Percentiles rank a stretch among this genome's conserved stretches.
These are phyloP conservation scores for Phenganax stokvisi DNA, from an alignment of 92 coral and sea anemone species.

Conservation along the genomic window DNA sequence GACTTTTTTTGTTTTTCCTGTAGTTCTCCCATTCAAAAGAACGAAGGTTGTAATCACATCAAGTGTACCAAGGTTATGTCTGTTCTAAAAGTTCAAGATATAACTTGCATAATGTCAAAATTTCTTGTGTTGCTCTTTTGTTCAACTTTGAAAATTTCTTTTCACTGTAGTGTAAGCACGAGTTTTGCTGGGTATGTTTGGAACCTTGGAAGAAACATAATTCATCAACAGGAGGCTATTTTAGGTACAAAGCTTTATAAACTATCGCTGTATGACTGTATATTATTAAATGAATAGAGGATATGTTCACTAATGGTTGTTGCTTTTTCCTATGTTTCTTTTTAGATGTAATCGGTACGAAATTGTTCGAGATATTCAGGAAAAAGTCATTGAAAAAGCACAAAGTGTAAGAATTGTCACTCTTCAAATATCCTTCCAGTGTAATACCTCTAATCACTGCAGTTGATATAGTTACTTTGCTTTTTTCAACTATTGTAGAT, in stretches of 20 bases:
- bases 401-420: conserved; percentile 54
- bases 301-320: neutral
- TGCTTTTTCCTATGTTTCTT: neutral
- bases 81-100: neutral
- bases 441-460: too few relatives aligned
- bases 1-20: neutral
- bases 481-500: neutral
- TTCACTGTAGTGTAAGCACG: conserved; percentile 64
- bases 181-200: conserved; percentile 88
- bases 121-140: neutral
- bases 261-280: too few relatives aligned
- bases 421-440: too few relatives aligned
- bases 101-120: neutral
- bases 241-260: conserved; percentile 48
- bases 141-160: neutral
- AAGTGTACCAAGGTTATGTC: conserved; percentile 80
- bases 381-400: conserved; percentile 68
- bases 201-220: conserved; percentile 96
- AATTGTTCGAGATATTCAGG: conserved; percentile 66
- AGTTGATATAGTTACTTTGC: neutral
- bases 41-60: conserved; percentile 95
- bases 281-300: neutral
- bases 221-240: conserved; percentile 96
- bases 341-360: conserved; percentile 87
- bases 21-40: conserved; percentile 94